Evolutionary conservation across 2,113 vertebrate species (phyloP), one percentile per base, ranked within the genome.

Genomic region (Murina feae): DNA sequence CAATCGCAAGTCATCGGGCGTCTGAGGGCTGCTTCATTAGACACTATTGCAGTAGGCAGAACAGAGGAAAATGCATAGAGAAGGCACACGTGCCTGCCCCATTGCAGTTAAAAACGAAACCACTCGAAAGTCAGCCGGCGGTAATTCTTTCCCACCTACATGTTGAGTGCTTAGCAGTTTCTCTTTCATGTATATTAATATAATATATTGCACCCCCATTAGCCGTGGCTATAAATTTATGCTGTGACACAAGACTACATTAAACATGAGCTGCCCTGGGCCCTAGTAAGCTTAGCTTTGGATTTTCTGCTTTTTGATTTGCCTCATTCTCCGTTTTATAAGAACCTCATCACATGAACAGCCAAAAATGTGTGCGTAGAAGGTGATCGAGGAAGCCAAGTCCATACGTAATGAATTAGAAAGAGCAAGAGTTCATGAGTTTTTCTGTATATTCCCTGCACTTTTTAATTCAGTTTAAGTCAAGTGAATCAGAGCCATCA

Each of bases 281-380:
- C 28, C 53, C 55, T 28, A 8, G 65, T 35, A 37, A 80, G 60
- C 79, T 87, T 63, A 93, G 49, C 66, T 90, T 93, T 65, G n/a
- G 44, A 82, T 94, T 86, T 76, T 82, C 94, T 93, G 51, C 74
- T 68, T 75, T 79, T 49, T 42, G 4, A 68, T 84, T 89, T 86
- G n/a, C 39, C 20, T 93, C 9, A 4, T 71, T 90, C 55, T 89
- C 58, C 32, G 39, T 84, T 89, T 94, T 80, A 32, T 44, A 91
- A 91, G 75, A 76, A 74, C 20, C n/a, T 44, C 35, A 68, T 78
- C 47, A 49, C 12, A 4, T 42, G 39, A 89, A 78, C 7, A 35
- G 39, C 39, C 39, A 42, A 81, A 84, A 66, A 23, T 66, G 6
- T 55, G 21, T 60, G 25, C 65, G 20, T 20, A 32, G 83, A 49